Percentiles rank a stretch among this genome's conserved stretches.
These are phyloP conservation scores for Parapsyche elsis DNA, from an alignment of 1,140 invertebrate genomes.

Conservation along the genomic window DNA sequence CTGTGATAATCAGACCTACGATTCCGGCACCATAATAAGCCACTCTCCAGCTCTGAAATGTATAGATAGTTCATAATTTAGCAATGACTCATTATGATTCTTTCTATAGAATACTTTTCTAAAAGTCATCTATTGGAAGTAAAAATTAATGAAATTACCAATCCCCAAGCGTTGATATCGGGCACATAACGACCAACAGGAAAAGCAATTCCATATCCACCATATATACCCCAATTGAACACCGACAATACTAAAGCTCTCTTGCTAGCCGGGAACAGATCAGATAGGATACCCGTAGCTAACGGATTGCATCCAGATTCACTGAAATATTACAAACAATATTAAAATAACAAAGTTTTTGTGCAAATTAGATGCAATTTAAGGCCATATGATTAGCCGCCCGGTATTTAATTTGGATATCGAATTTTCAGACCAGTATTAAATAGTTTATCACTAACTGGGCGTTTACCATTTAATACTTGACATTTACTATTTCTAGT, in stretches of 20 bases:
- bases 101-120: too few species aligned
- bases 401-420: not conserved
- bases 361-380: not conserved
- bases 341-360: not conserved
- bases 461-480: too few species aligned
- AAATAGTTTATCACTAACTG: too few species aligned
- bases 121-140: too few species aligned
- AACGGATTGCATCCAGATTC: conserved; percentile 92
- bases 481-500: too few species aligned
- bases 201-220: conserved; percentile 92
- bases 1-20: conserved; percentile 79
- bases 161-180: conserved; percentile 77
- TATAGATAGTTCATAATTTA: too few species aligned
- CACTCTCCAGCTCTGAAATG: conserved; percentile 83
- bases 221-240: conserved; percentile 97
- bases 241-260: conserved; percentile 90
- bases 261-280: conserved; percentile 84
- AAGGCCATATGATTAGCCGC: too few species aligned
- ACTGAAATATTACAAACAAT: conserved; percentile 64
- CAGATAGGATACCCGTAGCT: conserved; percentile 86
- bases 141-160: conserved; percentile 72
- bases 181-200: conserved; percentile 91
- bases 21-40: conserved; percentile 87
- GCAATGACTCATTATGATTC: too few species aligned
- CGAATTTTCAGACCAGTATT: not conserved